These are phyloP conservation scores for Pangasius macronema DNA, from an alignment of 2,797 vertebrate genomes.

Conservation along the genomic window DNA sequence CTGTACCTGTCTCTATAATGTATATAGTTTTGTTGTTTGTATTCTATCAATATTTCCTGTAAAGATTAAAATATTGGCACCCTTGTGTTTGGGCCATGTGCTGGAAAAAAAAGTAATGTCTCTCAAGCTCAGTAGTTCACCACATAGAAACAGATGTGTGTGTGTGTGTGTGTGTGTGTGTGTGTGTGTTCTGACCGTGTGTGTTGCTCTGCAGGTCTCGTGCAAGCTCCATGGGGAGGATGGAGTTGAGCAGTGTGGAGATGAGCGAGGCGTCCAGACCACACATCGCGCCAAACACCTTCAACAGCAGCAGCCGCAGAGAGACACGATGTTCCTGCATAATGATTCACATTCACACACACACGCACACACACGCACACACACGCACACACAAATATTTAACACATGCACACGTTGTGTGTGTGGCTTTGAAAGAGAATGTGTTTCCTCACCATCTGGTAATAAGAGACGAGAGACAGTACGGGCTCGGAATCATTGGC, in stretches of 20 bases:
- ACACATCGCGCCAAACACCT: slow-evolving; percentile 98
- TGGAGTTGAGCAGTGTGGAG: slow-evolving; percentile 90
- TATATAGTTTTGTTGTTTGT: not conserved
- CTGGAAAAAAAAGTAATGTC: not conserved
- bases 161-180: not conserved
- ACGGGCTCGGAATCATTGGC: slow-evolving; percentile 87
- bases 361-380: not conserved
- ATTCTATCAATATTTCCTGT: not conserved
- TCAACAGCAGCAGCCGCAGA: slow-evolving; percentile 88
- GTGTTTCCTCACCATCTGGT: slow-evolving; percentile 90
- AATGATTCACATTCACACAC: not conserved
- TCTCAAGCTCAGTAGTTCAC: not conserved
- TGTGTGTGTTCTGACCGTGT: slow-evolving; percentile 76
- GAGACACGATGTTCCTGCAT: slow-evolving; percentile 89
- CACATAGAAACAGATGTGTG: not conserved
- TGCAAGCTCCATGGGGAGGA: slow-evolving; percentile 96
- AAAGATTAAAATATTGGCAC: not conserved
- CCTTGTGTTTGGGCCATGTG: not conserved
- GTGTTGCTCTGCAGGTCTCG: slow-evolving; percentile 94
- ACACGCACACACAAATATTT: not conserved
- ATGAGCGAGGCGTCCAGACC: slow-evolving; percentile 88
- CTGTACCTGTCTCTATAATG: not conserved
- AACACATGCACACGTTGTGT: not conserved
- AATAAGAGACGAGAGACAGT: slow-evolving; percentile 91
- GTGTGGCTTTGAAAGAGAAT: not conserved